These are phyloP conservation scores for Temnopleurus reevesii DNA, from an alignment of 53 echinoderm and acorn worm species.

Conservation along the genomic window DNA sequence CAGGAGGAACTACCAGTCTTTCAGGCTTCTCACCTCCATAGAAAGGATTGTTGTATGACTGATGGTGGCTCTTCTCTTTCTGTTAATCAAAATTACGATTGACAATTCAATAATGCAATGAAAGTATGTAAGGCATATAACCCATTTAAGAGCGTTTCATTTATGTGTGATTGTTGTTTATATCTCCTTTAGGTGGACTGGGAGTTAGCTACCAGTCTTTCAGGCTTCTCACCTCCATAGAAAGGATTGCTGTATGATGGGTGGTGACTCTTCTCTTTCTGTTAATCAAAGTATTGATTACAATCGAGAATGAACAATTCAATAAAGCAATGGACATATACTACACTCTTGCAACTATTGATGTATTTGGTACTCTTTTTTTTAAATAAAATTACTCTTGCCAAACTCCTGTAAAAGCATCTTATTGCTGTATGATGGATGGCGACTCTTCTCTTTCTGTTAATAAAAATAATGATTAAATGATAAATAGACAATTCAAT, in stretches of 20 bases:
- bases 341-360: too few species aligned
- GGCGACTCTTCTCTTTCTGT: conserved; percentile 54
- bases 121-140: too few species aligned
- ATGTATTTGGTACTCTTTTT: too few species aligned
- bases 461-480: not conserved
- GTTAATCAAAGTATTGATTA: not conserved
- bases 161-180: too few species aligned
- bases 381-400: too few species aligned
- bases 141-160: too few species aligned
- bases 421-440: conserved; percentile 52
- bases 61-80: not conserved
- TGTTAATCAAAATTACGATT: not conserved
- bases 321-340: too few species aligned
- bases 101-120: too few species aligned
- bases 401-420: not conserved
- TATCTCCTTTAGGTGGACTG: conserved; percentile 46
- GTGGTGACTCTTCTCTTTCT: conserved; percentile 55
- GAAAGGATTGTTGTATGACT: conserved; percentile 17
- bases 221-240: conserved; percentile 53
- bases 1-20: conserved; percentile 27
- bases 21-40: conserved; percentile 33
- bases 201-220: conserved; percentile 51
- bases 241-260: conserved; percentile 55
- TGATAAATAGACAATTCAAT: not conserved
- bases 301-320: too few species aligned